A percentile compares a stretch with the other conserved stretches of the same genome.
These are phyloP conservation scores for Euphonia xanthogaster DNA, from an alignment of 2,797 vertebrate genomes.

Conservation along the genomic window DNA sequence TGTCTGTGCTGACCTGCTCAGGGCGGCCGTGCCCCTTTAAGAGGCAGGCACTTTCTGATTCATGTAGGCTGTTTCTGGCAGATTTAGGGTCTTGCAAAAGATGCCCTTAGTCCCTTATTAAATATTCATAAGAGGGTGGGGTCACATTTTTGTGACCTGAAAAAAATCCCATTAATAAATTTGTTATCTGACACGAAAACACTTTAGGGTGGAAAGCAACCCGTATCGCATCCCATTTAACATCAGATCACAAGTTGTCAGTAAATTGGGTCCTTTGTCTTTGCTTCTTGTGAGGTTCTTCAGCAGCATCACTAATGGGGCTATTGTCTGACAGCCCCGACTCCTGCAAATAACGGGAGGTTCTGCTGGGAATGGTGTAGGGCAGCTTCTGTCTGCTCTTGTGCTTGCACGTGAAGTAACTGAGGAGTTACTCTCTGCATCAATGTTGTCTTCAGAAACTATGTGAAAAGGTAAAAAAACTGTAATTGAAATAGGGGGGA, in stretches of 20 bases:
- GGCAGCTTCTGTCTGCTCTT: background rate
- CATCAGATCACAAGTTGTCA: constrained; percentile 52
- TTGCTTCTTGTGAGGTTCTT: constrained; percentile 24
- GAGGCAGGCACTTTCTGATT: constrained; percentile 43
- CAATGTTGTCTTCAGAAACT: background rate
- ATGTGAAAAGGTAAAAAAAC: background rate
- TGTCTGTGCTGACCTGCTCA: background rate
- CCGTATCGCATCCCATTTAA: constrained; percentile 32
- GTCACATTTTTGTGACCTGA: constrained; percentile 70
- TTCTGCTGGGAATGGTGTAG: background rate
- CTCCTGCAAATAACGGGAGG: background rate
- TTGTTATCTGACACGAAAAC: constrained; percentile 69
- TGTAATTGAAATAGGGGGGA: rapidly evolving
- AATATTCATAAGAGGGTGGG: constrained; percentile 79
- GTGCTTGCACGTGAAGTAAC: background rate
- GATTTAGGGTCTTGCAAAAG: constrained; percentile 67
- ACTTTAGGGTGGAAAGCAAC: constrained; percentile 56
- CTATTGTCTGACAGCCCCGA: constrained; percentile 14
- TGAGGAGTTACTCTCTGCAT: background rate
- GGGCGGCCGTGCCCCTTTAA: constrained; percentile 50
- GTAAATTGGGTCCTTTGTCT: constrained; percentile 57
- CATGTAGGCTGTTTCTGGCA: constrained; percentile 40
- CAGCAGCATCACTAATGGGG: background rate
- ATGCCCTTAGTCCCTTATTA: constrained; percentile 62
- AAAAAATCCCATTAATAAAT: constrained; percentile 77